These are phyloP conservation scores for Formica selysi DNA, from an alignment of 1,140 invertebrate genomes.

Conservation along the genomic window DNA sequence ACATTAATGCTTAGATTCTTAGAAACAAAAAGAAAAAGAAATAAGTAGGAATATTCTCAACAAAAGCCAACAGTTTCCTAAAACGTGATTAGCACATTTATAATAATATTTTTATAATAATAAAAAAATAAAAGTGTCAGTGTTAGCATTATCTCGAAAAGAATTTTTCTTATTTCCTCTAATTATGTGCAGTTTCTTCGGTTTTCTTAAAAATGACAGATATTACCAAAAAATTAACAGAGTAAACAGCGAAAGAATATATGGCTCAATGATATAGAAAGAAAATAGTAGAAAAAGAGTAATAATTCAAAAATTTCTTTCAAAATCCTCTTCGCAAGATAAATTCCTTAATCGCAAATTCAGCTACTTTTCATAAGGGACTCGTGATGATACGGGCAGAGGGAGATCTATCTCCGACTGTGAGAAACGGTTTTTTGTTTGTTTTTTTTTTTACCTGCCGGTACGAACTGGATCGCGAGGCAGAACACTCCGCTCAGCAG, in stretches of 20 bases:
- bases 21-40: too few species aligned
- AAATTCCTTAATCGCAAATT: neutral
- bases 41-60: too few species aligned
- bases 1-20: too few species aligned
- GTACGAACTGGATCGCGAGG: constrained; percentile 78
- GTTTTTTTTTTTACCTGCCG: constrained; percentile 75
- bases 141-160: too few species aligned
- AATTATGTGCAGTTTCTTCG: too few species aligned
- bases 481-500: constrained; percentile 87
- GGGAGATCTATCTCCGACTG: neutral
- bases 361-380: constrained; percentile 5
- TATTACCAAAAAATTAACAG: neutral
- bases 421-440: neutral
- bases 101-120: too few species aligned
- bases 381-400: neutral
- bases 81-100: too few species aligned
- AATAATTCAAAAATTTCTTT: constrained; percentile 18
- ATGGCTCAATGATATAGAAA: neutral
- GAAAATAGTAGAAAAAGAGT: neutral
- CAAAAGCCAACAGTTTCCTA: too few species aligned
- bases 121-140: too few species aligned
- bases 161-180: too few species aligned
- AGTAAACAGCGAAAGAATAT: neutral
- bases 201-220: too few species aligned
- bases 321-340: constrained; percentile 1